Evolutionary conservation across 1,140 invertebrate genomes (phyloP), one percentile per base, ranked within the genome.

Genomic region (Homalodisca vitripennis): DNA sequence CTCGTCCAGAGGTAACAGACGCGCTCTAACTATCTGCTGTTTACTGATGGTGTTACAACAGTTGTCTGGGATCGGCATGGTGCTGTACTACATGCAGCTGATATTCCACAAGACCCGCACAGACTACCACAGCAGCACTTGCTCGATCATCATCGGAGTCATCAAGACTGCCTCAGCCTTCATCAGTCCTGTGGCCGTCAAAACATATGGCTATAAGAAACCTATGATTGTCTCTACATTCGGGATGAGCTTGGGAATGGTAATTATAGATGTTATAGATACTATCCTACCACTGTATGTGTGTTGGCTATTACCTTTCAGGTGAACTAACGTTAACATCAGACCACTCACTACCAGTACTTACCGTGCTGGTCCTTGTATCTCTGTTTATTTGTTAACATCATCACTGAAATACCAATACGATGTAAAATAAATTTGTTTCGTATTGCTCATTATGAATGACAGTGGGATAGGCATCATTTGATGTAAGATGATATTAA

Each of bases 201-300:
- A 29, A n/a, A 27, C 26, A 13, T 30, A 3, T 30, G 55, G 55
- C 24, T 60, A 60, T n/a, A 60, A 60, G n/a, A 60, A 60, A 60
- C 55, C 55, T 24, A 22, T 60, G 6, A 22, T 60, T 1, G 2
- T 60, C 10, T 60, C 55, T 3, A 27, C 24, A 26, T 26, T 24
- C 2, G 55, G 55, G 13, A 60, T 60, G 55, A 26, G 22, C 24
- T 30, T 60, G 6, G 55, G 55, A 30, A 60, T 30, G 55, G 55
- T 60, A 30, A 60, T n/a, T n/a, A n/a, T n/a, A n/a, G n/a, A n/a
- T n/a, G n/a, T n/a, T n/a, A n/a, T n/a, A n/a, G n/a, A n/a, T n/a
- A n/a, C n/a, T n/a, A n/a, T n/a, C n/a, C n/a, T n/a, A n/a, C n/a
- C n/a, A n/a, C n/a, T n/a, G n/a, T n/a, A n/a, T n/a, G n/a, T n/a